Evolutionary conservation across 1,140 invertebrate species (phyloP).

Genomic region (Streblospio benedicti): DNA sequence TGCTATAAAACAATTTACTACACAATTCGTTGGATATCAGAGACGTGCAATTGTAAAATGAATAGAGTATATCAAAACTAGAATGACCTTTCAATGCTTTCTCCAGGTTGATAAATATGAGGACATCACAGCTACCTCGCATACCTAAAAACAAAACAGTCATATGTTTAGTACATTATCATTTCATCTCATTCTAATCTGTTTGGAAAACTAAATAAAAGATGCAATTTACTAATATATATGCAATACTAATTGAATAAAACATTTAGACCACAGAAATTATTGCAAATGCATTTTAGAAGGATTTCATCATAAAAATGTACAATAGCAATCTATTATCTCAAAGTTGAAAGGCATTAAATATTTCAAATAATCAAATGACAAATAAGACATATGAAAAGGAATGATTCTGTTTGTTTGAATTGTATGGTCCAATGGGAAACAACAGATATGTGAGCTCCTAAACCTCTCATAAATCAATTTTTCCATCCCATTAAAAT

Average conservation of each 20-base stretch:
- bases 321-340: background rate
- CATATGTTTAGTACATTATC: background rate
- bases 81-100: conserved; percentile 1
- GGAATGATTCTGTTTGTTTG: no score
- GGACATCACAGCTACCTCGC: conserved; percentile 3
- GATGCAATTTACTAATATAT: background rate
- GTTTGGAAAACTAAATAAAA: background rate
- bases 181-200: background rate
- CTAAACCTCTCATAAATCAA: no score
- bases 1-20: no score
- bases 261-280: background rate
- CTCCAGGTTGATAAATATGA: background rate
- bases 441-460: no score
- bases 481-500: no score
- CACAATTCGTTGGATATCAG: no score
- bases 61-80: no score
- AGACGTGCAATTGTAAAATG: no score
- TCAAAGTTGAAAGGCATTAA: no score
- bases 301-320: background rate
- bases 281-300: background rate
- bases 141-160: conserved; percentile 2
- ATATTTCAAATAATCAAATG: no score
- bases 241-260: background rate
- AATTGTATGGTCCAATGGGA: no score
- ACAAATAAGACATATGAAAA: no score